phyloP scores from a whole-genome alignment of 2,113 vertebrate genomes.

The Gallinago paraguaiae region DNA sequence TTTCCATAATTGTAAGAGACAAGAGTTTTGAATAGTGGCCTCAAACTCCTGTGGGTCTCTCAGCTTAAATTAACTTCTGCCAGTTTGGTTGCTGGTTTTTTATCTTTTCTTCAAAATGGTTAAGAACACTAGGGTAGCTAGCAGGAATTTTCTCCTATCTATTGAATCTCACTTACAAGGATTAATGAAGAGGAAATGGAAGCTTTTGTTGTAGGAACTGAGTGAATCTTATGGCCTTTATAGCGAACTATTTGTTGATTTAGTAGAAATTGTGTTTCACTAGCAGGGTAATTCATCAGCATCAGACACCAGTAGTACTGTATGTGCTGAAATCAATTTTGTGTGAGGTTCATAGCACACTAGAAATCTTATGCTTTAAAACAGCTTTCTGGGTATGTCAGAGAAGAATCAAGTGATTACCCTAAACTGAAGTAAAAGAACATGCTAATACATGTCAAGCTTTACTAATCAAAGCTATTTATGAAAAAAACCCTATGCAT shows the following conservation, averaged over 20 bases:
- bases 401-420: slow-evolving; percentile 49
- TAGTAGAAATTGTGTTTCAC: slow-evolving; percentile 76
- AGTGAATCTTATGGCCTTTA: slow-evolving; percentile 68
- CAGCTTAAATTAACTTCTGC: slow-evolving; percentile 1
- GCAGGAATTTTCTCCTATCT: slow-evolving; percentile 52
- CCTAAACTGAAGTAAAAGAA: background rate
- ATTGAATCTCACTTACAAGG: slow-evolving; percentile 65
- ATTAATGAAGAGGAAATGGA: slow-evolving; percentile 71
- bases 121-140: background rate
- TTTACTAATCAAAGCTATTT: slow-evolving; percentile 56
- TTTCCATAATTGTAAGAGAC: background rate
- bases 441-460: background rate
- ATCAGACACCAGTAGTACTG: slow-evolving; percentile 52
- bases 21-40: background rate
- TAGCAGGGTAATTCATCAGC: slow-evolving; percentile 74
- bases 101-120: background rate
- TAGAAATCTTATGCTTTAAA: slow-evolving; percentile 51
- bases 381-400: slow-evolving; percentile 11
- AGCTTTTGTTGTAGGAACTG: slow-evolving; percentile 65
- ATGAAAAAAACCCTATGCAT: background rate
- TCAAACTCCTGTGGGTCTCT: background rate
- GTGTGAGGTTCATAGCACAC: slow-evolving; percentile 45
- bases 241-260: slow-evolving; percentile 79
- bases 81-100: background rate
- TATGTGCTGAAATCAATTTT: slow-evolving; percentile 75